Conservation (phyloP, 2,797 vertebrate species). For the Poeciliopsis paucimaculata region DNA sequence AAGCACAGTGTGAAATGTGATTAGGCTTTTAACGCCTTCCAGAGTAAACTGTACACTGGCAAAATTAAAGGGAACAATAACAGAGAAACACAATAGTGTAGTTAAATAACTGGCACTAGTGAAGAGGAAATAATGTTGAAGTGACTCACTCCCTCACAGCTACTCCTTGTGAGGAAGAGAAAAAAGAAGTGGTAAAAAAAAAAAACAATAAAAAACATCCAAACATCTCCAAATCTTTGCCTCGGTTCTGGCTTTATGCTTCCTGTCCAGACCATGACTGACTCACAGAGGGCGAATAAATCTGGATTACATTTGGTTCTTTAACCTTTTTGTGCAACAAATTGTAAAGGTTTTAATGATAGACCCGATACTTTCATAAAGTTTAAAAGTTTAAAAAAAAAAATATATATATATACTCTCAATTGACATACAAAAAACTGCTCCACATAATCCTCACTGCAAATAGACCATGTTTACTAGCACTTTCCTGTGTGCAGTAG, state of each 20-base stretch:
- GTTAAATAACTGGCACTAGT: slow-evolving; percentile 53
- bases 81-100: slow-evolving; percentile 62
- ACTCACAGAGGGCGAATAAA: slow-evolving; percentile 64
- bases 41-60: slow-evolving; percentile 46
- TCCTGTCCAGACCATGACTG: slow-evolving; percentile 60
- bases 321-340: slow-evolving; percentile 19
- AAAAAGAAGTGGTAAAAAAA: slow-evolving; percentile 45
- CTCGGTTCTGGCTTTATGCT: slow-evolving; percentile 59
- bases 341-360: slow-evolving; percentile 16
- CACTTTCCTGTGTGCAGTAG: slow-evolving; percentile 17
- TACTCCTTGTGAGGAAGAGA: slow-evolving; percentile 46
- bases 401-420: neutral
- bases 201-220: neutral
- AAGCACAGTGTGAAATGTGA: slow-evolving; percentile 30
- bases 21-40: slow-evolving; percentile 56
- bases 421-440: slow-evolving; percentile 3
- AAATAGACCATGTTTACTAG: slow-evolving; percentile 32
- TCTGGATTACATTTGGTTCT: slow-evolving; percentile 23
- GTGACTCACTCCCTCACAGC: slow-evolving; percentile 68
- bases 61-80: slow-evolving; percentile 62
- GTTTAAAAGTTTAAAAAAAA: neutral
- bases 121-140: slow-evolving; percentile 61
- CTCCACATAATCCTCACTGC: slow-evolving; percentile 1
- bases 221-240: slow-evolving; percentile 49
- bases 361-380: slow-evolving; percentile 1